A percentile compares a stretch with the other conserved stretches of the same genome.
Conservation (phyloP, 1,140 invertebrate species). For the Paralvinella palmiformis region DNA sequence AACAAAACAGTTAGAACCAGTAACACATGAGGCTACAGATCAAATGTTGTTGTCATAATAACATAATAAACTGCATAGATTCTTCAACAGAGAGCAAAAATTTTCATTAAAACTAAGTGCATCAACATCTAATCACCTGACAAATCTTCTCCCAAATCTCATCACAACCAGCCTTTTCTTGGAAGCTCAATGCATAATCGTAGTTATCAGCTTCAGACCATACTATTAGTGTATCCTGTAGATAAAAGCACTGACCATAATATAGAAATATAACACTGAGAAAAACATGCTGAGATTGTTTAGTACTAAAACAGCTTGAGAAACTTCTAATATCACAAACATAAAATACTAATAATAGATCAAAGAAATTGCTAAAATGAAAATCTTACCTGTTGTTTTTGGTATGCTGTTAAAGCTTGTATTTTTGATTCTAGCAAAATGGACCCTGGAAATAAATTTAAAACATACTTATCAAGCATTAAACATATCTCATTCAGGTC, state of each 20-base stretch:
- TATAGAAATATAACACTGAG: background rate
- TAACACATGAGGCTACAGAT: background rate
- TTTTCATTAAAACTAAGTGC: background rate
- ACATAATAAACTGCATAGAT: background rate
- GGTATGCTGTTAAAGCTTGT: conserved; percentile 93
- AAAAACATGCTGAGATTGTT: background rate
- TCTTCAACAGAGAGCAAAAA: background rate
- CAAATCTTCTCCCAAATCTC: conserved; percentile 99
- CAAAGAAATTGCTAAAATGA: background rate
- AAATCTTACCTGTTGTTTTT: conserved; percentile 84
- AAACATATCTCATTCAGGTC: no score
- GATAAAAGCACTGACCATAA: conserved; percentile 26
- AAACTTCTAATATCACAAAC: background rate
- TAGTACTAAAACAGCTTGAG: background rate
- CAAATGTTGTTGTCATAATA: background rate
- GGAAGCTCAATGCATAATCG: conserved; percentile 97
- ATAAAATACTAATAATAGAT: background rate
- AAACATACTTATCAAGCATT: no score
- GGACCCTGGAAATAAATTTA: conserved; percentile 59
- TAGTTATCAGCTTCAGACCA: conserved; percentile 99
- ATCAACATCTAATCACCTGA: conserved; percentile 60
- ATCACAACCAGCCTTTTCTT: conserved; percentile 99
- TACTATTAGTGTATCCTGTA: conserved; percentile 93
- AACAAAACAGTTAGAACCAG: background rate
- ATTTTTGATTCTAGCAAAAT: conserved; percentile 94